Conservation (phyloP, 2,797 vertebrate genomes). For the Holocentrus rufus region DNA sequence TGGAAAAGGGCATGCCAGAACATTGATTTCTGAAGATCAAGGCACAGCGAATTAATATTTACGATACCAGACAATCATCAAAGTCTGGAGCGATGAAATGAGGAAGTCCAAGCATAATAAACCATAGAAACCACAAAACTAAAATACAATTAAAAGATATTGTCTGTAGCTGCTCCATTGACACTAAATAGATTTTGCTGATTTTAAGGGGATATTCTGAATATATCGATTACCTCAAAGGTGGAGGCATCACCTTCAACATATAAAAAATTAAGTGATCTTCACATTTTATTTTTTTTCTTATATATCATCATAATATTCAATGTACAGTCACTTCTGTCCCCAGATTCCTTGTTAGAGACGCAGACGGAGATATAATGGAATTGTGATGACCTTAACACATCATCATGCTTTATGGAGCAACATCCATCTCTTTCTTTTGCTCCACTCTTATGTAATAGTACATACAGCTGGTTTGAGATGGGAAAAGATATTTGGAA, state of each 20-base stretch:
- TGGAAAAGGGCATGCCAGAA: not conserved
- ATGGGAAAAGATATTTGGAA: conserved; percentile 1
- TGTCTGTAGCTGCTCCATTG: no score
- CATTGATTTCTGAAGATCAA: not conserved
- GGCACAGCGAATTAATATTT: not conserved
- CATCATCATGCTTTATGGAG: conserved; percentile 44
- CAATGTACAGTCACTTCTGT: no score
- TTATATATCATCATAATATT: no score
- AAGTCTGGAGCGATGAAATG: not conserved
- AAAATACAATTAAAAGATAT: no score
- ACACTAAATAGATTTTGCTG: no score
- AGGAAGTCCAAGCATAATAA: not conserved
- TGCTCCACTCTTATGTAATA: not conserved
- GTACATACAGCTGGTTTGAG: not conserved
- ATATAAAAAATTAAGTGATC: no score
- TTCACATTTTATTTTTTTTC: no score
- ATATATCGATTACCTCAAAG: no score
- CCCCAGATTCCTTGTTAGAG: not conserved
- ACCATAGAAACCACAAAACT: no score
- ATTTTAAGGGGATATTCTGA: no score
- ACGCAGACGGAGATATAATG: conserved; percentile 38
- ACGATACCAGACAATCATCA: not conserved
- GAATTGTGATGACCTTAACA: conserved; percentile 48
- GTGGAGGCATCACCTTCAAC: no score
- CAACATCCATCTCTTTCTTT: conserved; percentile 8